Evolutionary conservation across 2,888 invertebrate species (phyloP).

Genomic region (Eupeodes latifasciatus): DNA sequence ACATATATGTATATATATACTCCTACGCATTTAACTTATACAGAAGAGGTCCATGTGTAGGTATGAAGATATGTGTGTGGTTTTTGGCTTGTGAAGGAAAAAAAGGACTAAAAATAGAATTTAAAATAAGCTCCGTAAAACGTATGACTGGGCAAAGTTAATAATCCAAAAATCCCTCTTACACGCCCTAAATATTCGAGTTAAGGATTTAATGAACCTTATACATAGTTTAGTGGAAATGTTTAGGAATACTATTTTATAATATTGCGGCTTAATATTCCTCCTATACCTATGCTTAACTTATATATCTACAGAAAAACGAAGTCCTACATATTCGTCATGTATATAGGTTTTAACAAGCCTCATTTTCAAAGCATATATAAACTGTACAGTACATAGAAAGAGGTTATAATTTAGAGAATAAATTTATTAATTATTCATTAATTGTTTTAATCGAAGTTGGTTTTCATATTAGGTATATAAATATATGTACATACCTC

Average conservation of each 20-base stretch:
- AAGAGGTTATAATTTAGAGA: slow-evolving; percentile 54
- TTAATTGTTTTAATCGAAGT: slow-evolving; percentile 67
- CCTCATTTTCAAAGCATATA: slow-evolving; percentile 18
- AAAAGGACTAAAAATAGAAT: slow-evolving; percentile 53
- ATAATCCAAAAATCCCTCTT: slow-evolving; percentile 67
- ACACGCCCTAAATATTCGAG: slow-evolving; percentile 25
- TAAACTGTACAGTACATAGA: too few species aligned
- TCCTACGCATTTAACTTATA: slow-evolving; percentile 3
- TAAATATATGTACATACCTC: too few species aligned
- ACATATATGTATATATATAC: background rate
- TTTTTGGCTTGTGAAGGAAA: background rate
- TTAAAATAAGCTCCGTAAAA: slow-evolving; percentile 55
- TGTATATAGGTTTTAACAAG: background rate
- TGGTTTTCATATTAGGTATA: background rate
- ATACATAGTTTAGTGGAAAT: slow-evolving; percentile 14
- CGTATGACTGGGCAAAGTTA: slow-evolving; percentile 47
- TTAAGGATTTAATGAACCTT: slow-evolving; percentile 55
- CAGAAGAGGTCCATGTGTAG: background rate
- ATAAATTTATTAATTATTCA: slow-evolving; percentile 74
- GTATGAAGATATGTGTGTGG: background rate
- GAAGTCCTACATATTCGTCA: background rate
- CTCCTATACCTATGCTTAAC: background rate
- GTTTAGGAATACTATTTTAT: background rate
- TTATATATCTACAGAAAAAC: background rate
- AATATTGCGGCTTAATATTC: background rate